These are phyloP conservation scores for Drosophila stalkeri DNA, from an alignment of 2,888 invertebrate genomes.

Conservation along the genomic window DNA sequence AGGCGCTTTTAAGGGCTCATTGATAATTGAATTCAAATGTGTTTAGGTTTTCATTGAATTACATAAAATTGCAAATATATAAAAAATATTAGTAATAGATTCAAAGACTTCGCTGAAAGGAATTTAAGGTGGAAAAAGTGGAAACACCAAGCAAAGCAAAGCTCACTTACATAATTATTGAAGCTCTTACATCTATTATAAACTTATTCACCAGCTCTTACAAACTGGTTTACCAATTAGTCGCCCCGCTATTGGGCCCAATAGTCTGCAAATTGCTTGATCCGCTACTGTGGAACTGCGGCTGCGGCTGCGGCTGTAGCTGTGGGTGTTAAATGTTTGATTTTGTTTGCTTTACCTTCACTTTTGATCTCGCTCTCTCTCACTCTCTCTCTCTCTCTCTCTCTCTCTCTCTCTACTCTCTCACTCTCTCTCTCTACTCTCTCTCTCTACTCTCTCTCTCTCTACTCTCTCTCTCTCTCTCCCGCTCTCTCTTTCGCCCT, in stretches of 20 bases:
- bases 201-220: background rate
- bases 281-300: constrained; percentile 26
- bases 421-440: too few relatives aligned
- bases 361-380: constrained; percentile 31
- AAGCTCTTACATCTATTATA: too few relatives aligned
- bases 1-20: background rate
- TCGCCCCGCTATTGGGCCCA: constrained; percentile 2
- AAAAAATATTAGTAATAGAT: too few relatives aligned
- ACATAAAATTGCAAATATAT: too few relatives aligned
- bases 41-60: background rate
- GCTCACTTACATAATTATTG: too few relatives aligned
- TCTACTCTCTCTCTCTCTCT: background rate
- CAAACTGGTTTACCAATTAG: background rate
- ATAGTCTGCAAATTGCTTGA: background rate
- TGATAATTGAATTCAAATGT: background rate
- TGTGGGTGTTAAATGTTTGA: constrained; percentile 40
- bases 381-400: background rate
- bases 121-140: too few relatives aligned
- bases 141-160: too few relatives aligned
- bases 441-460: background rate
- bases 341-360: constrained; percentile 67
- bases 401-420: background rate
- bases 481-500: background rate
- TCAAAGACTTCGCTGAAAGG: too few relatives aligned
- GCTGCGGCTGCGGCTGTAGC: background rate